Evolutionary conservation across 2,888 invertebrate genomes (phyloP).

Genomic region (Apamea crenata): DNA sequence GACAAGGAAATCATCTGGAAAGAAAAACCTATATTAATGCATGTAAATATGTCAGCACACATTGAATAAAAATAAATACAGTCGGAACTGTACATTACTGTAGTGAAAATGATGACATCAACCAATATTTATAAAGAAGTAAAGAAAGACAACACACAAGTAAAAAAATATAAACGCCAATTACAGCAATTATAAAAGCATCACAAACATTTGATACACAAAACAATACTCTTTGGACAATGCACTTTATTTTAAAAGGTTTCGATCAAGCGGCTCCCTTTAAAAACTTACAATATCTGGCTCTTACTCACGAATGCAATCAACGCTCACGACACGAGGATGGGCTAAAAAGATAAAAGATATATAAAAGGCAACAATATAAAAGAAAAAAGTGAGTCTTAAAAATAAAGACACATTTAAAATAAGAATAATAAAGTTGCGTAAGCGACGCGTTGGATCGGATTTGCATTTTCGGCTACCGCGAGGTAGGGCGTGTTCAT

Average conservation of each 20-base stretch:
- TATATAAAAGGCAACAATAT: constrained; percentile 65
- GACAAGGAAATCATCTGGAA: neutral
- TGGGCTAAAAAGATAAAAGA: constrained; percentile 64
- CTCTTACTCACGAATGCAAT: constrained; percentile 85
- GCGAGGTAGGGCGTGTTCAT: constrained; percentile 55
- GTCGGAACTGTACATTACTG: neutral
- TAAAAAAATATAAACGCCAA: neutral
- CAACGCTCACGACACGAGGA: constrained; percentile 78
- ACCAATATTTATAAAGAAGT: neutral
- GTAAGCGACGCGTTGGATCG: constrained; percentile 69
- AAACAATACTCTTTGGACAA: constrained; percentile 63
- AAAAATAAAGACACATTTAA: constrained; percentile 67
- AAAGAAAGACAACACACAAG: neutral
- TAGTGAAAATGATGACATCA: neutral
- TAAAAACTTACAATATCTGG: constrained; percentile 84
- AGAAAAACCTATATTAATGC: neutral
- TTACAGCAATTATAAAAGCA: constrained; percentile 31
- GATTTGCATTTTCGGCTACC: constrained; percentile 82
- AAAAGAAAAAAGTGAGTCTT: constrained; percentile 58
- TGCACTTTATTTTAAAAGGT: constrained; percentile 76
- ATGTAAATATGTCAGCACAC: no score
- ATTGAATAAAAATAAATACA: neutral
- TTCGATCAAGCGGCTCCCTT: constrained; percentile 81
- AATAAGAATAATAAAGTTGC: constrained; percentile 73
- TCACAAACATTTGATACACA: constrained; percentile 32